A percentile compares a stretch with the other conserved stretches of the same genome.
phyloP scores from a whole-genome alignment of 2,888 invertebrate genomes.

The Hypolimnas misippus region DNA sequence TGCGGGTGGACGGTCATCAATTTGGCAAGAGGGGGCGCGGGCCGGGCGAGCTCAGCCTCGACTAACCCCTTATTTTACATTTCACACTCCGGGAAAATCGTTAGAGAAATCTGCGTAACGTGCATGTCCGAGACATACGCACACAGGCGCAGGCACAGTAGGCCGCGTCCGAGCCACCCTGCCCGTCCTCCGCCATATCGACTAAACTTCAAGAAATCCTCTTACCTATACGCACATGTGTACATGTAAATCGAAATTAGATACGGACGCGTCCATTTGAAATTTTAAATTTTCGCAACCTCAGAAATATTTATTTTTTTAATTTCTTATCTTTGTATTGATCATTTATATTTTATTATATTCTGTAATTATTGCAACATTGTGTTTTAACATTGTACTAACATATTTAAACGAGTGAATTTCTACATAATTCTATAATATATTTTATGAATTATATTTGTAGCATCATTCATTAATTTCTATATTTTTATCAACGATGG shows the following conservation, averaged over 20 bases:
- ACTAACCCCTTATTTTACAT: slow-evolving; percentile 84
- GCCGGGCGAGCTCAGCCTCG: slow-evolving; percentile 67
- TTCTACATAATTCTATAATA: no score
- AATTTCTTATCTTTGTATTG: not conserved
- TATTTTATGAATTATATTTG: no score
- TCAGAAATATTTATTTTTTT: slow-evolving; percentile 8
- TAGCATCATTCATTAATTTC: no score
- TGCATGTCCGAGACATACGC: slow-evolving; percentile 80
- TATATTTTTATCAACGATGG: no score
- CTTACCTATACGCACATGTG: slow-evolving; percentile 71
- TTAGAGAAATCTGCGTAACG: slow-evolving; percentile 84
- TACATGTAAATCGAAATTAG: slow-evolving; percentile 57
- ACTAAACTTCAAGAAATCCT: slow-evolving; percentile 82
- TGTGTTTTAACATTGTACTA: no score
- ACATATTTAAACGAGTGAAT: no score
- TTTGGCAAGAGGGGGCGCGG: slow-evolving; percentile 69
- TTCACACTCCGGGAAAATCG: slow-evolving; percentile 85
- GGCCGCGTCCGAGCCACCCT: slow-evolving; percentile 63
- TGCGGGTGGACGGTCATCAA: slow-evolving; percentile 78
- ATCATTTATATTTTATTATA: not conserved
- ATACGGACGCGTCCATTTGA: slow-evolving; percentile 40
- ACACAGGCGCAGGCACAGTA: slow-evolving; percentile 56
- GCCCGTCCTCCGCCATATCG: slow-evolving; percentile 71
- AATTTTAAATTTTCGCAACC: slow-evolving; percentile 32
- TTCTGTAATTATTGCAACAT: no score